A percentile compares a stretch with the other conserved stretches of the same genome.
These are phyloP conservation scores for Falco columbarius DNA, from an alignment of 2,797 vertebrate genomes.

Conservation along the genomic window DNA sequence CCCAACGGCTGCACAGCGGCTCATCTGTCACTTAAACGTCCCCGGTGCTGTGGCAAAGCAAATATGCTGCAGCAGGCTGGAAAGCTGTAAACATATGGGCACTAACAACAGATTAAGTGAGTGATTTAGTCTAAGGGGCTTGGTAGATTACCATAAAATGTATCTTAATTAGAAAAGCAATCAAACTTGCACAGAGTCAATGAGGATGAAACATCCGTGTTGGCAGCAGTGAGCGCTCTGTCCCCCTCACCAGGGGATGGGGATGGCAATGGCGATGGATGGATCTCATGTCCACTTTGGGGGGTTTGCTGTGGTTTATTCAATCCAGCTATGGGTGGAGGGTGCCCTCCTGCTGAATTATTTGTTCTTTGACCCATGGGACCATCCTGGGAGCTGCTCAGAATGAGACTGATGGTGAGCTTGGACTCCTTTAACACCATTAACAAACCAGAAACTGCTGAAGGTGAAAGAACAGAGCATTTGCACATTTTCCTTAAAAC, in stretches of 20 bases:
- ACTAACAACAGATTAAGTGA: conserved; percentile 68
- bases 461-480: conserved; percentile 7
- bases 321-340: background rate
- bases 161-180: conserved; percentile 73
- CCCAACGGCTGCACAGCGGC: background rate
- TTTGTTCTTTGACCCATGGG: background rate
- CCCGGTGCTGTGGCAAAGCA: background rate
- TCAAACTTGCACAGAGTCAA: conserved; percentile 22
- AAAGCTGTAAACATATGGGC: conserved; percentile 70
- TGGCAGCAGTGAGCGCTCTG: background rate
- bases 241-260: background rate
- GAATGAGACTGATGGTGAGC: background rate
- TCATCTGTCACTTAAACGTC: background rate
- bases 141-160: conserved; percentile 65
- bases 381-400: background rate
- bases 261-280: background rate
- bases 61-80: conserved; percentile 48
- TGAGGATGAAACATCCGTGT: background rate
- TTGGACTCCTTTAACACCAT: background rate
- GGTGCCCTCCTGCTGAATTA: background rate
- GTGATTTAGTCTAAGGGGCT: conserved; percentile 59
- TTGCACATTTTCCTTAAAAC: conserved; percentile 35
- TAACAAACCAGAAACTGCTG: background rate
- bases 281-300: background rate
- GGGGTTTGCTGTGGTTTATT: background rate